Evolutionary conservation across 2,797 vertebrate genomes (phyloP), one percentile per base, ranked within the genome.

Genomic region (Prionace glauca): DNA sequence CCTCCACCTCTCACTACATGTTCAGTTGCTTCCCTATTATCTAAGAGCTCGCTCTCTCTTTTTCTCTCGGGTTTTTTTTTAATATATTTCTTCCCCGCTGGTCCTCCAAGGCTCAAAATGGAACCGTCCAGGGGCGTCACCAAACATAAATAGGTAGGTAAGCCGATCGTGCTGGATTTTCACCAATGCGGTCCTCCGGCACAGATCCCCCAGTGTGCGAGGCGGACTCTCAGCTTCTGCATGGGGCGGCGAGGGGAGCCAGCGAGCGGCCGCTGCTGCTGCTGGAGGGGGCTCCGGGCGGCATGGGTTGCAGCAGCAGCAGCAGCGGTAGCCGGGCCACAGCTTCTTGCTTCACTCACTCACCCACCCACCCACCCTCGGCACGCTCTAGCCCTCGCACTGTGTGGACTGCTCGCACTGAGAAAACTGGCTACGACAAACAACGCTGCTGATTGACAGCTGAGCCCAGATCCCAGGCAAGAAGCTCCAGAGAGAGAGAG

Each of bases 71-170:
- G 26, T 60, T 77, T 92, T 92, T 92, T 92, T 69, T 91, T 56
- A n/a, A 56, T 56, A 56, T 56, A 56, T 56, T 56, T 56, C 50
- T 65, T 69, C 90, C 90, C 90, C 36, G 90, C 90, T 69, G 90
- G 62, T 92, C 90, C 90, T 67, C 90, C 90, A 92, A 92, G 90
- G 90, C 90, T 96, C 97, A 97, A 79, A 97, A 96, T 98, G 97
- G 98, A 97, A 97, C 98, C 97, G 97, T 98, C 97, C 97, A 97
- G 97, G 97, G 98, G 96, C 97, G 97, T 97, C 97, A 98, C 97
- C 98, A 98, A 97, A 97, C 96, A 95, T 77, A 74, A 90, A 97
- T 97, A 97, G 97, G 97, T 97, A 97, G 69, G 90, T 56, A 56
- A 56, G 50, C 50, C 65, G 65, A 92, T 92, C 90, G 90, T 36